phyloP scores from a whole-genome alignment of 1,140 invertebrate species.

The Scaptomyza pallida region DNA sequence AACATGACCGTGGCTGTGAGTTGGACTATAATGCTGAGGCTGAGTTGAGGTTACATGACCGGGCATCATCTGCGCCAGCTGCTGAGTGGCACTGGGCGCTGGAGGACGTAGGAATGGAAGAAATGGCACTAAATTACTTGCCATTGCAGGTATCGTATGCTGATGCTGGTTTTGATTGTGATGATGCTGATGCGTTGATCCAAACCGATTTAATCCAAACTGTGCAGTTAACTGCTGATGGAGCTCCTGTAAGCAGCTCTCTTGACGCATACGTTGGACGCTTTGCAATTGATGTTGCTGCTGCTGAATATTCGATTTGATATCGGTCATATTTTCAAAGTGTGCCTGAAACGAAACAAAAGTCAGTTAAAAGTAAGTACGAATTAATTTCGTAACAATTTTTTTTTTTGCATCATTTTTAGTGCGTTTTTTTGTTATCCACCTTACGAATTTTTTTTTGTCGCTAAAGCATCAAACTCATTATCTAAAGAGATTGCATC shows the following conservation, averaged over 20 bases:
- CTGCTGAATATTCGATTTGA: constrained; percentile 57
- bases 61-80: constrained; percentile 38
- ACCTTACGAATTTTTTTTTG: too few species aligned
- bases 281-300: constrained; percentile 52
- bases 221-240: constrained; percentile 67
- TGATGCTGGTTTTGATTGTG: constrained; percentile 13
- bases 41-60: constrained; percentile 27
- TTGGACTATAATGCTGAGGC: constrained; percentile 19
- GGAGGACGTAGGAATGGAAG: constrained; percentile 69
- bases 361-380: not conserved
- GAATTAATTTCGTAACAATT: too few species aligned
- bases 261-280: constrained; percentile 63
- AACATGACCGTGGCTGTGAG: constrained; percentile 21
- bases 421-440: too few species aligned
- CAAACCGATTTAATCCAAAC: constrained; percentile 40
- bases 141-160: not conserved
- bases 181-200: constrained; percentile 37
- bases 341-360: constrained; percentile 44
- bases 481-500: too few species aligned
- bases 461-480: too few species aligned
- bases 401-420: too few species aligned
- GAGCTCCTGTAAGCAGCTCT: constrained; percentile 65
- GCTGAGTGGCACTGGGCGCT: constrained; percentile 36
- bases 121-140: constrained; percentile 62
- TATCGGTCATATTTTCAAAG: constrained; percentile 68